Evolutionary conservation across 2,797 vertebrate species (phyloP).

Genomic region (Dendrocincla fuliginosa): DNA sequence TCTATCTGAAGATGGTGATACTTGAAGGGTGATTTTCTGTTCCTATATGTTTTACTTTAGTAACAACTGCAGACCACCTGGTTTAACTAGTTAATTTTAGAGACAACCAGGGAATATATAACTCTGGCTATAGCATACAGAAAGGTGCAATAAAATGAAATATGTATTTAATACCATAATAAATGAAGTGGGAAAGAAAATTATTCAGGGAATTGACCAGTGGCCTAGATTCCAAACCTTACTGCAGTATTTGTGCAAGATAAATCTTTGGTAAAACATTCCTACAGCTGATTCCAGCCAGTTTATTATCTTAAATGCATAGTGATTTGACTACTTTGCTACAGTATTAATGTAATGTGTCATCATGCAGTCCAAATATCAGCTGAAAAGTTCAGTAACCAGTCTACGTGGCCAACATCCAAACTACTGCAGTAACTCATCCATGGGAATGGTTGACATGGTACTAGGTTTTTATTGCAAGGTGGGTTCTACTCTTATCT

Average conservation of each 20-base stretch:
- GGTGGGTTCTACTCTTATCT: neutral
- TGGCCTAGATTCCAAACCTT: neutral
- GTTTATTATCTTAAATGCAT: neutral
- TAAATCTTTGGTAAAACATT: neutral
- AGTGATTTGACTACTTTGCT: neutral
- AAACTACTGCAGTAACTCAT: neutral
- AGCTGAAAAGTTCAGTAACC: neutral
- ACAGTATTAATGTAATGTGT: neutral
- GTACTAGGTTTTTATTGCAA: neutral
- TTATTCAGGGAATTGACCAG: neutral
- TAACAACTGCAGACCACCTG: neutral
- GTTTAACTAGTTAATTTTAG: conserved; percentile 13
- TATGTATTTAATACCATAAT: neutral
- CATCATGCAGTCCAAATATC: neutral
- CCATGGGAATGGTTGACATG: neutral
- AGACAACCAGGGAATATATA: neutral
- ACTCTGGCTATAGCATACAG: neutral
- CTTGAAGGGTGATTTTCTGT: neutral
- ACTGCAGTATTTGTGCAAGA: neutral
- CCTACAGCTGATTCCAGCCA: neutral
- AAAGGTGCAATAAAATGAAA: neutral
- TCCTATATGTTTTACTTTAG: neutral
- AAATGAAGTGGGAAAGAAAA: neutral
- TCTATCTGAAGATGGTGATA: neutral
- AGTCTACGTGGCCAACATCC: neutral